Conservation (phyloP, 2,888 invertebrate genomes). For the Alviniconcha strummeri region DNA sequence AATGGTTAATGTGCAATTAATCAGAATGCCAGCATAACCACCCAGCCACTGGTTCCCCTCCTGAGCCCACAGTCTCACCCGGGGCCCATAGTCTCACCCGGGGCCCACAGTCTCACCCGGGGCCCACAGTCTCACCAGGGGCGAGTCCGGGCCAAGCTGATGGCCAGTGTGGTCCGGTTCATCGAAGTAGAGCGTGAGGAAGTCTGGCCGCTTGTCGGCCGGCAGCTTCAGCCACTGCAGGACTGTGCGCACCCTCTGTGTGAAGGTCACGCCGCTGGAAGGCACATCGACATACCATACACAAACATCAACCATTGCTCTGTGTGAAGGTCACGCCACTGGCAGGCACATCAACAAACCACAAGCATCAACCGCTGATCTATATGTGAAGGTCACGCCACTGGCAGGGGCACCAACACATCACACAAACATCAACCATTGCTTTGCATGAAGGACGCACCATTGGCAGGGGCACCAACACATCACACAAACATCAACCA, state of each 20-base stretch:
- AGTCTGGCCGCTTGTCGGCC: slow-evolving; percentile 55
- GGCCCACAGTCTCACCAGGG: slow-evolving; percentile 34
- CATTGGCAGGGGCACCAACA: slow-evolving; percentile 33
- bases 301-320: slow-evolving; percentile 30
- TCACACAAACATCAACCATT: too few species aligned
- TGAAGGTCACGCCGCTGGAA: slow-evolving; percentile 47
- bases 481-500: too few species aligned
- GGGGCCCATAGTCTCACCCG: too few species aligned
- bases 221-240: slow-evolving; percentile 63
- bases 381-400: slow-evolving; percentile 49
- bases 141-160: slow-evolving; percentile 50
- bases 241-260: slow-evolving; percentile 58
- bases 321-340: slow-evolving; percentile 52
- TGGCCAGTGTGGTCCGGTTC: slow-evolving; percentile 69
- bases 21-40: too few species aligned
- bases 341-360: background rate
- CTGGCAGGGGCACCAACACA: slow-evolving; percentile 33
- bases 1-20: too few species aligned
- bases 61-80: too few species aligned
- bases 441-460: slow-evolving; percentile 52
- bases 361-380: slow-evolving; percentile 27
- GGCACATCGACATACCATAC: background rate
- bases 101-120: too few species aligned
- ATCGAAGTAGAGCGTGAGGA: slow-evolving; percentile 67
- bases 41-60: too few species aligned